Evolutionary conservation across 92 coral and sea anemone genomes (phyloP).

Genomic region (Heteractis magnifica): DNA sequence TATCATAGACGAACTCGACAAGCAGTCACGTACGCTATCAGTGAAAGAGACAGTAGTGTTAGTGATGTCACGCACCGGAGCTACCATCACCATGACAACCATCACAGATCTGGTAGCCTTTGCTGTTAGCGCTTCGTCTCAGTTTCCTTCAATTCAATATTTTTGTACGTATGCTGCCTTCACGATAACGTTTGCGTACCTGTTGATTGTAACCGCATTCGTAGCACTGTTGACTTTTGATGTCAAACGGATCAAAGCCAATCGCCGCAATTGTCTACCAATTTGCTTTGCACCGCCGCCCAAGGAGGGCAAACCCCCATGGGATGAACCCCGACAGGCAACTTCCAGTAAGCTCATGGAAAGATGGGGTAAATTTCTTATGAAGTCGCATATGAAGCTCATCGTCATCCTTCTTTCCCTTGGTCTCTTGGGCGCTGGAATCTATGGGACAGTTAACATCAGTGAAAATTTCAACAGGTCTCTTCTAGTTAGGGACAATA

Average conservation of each 20-base stretch:
- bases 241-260: conserved; percentile 64
- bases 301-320: conserved; percentile 34
- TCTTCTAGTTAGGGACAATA: conserved; percentile 63
- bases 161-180: conserved; percentile 86
- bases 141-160: conserved; percentile 62
- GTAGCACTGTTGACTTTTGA: conserved; percentile 79
- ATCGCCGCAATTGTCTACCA: conserved; percentile 74
- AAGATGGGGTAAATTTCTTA: conserved; percentile 53
- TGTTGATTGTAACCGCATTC: conserved; percentile 72
- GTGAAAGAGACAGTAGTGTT: conserved; percentile 62
- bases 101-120: conserved; percentile 79
- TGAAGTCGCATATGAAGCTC: conserved; percentile 30
- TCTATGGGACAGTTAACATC: conserved; percentile 64
- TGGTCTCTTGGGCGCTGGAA: conserved; percentile 58
- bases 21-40: conserved; percentile 41
- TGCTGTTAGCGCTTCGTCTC: conserved; percentile 72
- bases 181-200: conserved; percentile 58
- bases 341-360: conserved; percentile 51
- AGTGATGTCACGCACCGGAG: conserved; percentile 75
- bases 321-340: conserved; percentile 58
- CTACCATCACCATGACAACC: conserved; percentile 78
- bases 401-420: conserved; percentile 54
- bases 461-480: conserved; percentile 66
- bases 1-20: conserved; percentile 64
- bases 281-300: conserved; percentile 53